These are phyloP conservation scores for Dryobota labecula DNA, from an alignment of 2,888 invertebrate species.

Conservation along the genomic window DNA sequence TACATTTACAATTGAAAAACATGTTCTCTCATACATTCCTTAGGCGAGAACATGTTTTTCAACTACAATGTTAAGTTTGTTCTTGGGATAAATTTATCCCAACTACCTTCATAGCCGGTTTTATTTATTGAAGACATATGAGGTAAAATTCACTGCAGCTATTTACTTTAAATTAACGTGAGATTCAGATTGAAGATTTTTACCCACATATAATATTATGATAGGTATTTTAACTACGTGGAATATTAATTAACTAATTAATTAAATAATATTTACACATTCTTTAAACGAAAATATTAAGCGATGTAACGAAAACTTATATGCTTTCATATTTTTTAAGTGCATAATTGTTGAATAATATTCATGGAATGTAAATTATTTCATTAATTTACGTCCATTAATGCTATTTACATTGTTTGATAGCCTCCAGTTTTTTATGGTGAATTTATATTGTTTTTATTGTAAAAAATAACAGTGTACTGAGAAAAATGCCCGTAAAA, in stretches of 20 bases:
- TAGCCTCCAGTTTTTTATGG: not conserved
- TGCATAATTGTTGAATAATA: constrained; percentile 15
- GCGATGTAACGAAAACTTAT: not conserved
- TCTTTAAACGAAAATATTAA: not conserved
- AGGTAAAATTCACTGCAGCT: not conserved
- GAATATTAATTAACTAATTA: not conserved
- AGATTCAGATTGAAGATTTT: not conserved
- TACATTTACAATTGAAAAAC: too few species aligned
- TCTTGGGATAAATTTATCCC: too few species aligned
- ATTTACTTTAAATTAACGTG: not conserved
- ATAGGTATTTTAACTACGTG: not conserved
- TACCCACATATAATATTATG: not conserved
- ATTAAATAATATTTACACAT: not conserved
- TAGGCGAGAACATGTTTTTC: too few species aligned
- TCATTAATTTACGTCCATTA: constrained; percentile 19
- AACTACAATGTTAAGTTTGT: too few species aligned
- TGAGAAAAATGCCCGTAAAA: too few species aligned
- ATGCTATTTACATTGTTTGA: constrained; percentile 10
- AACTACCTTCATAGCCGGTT: too few species aligned
- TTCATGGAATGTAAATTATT: constrained; percentile 42
- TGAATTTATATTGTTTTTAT: not conserved
- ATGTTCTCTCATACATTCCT: too few species aligned
- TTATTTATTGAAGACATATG: not conserved
- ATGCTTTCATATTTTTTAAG: not conserved
- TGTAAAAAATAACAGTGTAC: not conserved